Conservation (phyloP, 2,113 vertebrate species). For the Plestiodon gilberti region DNA sequence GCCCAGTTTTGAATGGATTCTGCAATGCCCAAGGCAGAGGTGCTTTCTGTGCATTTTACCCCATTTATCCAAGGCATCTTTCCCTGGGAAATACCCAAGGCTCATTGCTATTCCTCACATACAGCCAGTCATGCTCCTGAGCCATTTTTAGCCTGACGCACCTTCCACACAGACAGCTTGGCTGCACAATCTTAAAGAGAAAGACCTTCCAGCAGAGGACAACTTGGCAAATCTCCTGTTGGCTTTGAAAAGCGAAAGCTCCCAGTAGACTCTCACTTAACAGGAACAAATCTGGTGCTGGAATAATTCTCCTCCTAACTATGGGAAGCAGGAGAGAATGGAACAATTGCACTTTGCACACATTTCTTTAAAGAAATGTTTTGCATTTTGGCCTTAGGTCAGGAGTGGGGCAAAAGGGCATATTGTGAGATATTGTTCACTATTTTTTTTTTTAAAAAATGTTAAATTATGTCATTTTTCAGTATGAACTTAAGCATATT, state of each 20-base stretch:
- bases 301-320: background rate
- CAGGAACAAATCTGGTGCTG: background rate
- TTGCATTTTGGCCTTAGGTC: no score
- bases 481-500: no score
- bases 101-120: constrained; percentile 38
- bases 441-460: no score
- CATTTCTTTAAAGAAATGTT: background rate
- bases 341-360: background rate
- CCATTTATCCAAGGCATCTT: background rate
- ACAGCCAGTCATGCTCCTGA: background rate
- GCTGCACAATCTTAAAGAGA: constrained; percentile 4
- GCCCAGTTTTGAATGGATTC: background rate
- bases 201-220: constrained; percentile 17
- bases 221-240: constrained; percentile 22
- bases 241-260: background rate
- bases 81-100: no score
- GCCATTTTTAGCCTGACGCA: constrained; percentile 50
- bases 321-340: background rate
- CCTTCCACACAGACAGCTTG: constrained; percentile 33
- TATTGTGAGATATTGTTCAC: no score
- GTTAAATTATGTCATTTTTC: no score
- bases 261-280: background rate
- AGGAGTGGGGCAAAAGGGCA: no score
- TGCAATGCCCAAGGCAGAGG: background rate
- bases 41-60: background rate